These are phyloP conservation scores for Lepidurus arcticus DNA, from an alignment of 1,140 invertebrate species.

Conservation along the genomic window DNA sequence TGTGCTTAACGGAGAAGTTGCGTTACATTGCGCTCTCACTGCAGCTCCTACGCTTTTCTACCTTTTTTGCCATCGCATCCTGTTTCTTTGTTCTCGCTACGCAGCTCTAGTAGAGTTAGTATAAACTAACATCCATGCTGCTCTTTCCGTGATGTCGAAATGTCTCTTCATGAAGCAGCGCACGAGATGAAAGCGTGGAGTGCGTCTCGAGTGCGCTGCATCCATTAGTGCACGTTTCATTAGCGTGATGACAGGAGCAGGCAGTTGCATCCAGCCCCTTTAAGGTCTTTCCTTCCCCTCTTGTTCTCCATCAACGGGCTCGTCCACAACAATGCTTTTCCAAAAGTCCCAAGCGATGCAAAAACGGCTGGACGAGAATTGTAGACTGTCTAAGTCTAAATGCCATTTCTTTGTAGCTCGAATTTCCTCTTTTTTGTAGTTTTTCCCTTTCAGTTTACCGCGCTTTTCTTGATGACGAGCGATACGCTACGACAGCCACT, in stretches of 20 bases:
- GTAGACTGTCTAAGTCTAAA: not conserved
- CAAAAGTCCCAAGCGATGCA: not conserved
- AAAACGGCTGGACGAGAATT: not conserved
- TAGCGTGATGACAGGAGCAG: not conserved
- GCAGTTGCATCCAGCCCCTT: not conserved
- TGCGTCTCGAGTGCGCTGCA: not conserved
- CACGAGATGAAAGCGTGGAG: not conserved
- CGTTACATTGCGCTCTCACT: not conserved
- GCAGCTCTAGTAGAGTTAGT: too few relatives aligned
- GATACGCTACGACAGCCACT: constrained; percentile 1
- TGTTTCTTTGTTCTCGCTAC: too few relatives aligned
- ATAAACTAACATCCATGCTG: not conserved
- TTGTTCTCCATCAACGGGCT: not conserved
- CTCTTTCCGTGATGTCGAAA: not conserved
- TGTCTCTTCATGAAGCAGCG: not conserved
- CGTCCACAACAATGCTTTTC: not conserved
- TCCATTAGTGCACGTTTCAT: constrained; percentile 21
- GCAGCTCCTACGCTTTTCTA: too few relatives aligned
- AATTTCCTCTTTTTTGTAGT: not conserved
- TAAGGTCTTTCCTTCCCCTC: not conserved
- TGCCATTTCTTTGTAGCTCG: not conserved
- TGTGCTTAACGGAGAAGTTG: not conserved
- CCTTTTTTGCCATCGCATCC: too few relatives aligned
- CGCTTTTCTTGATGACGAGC: constrained; percentile 4
- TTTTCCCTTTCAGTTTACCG: not conserved